Percentiles rank a stretch among this genome's conserved stretches.
These are phyloP conservation scores for Dicycla oo DNA, from an alignment of 2,888 invertebrate genomes.

Conservation along the genomic window DNA sequence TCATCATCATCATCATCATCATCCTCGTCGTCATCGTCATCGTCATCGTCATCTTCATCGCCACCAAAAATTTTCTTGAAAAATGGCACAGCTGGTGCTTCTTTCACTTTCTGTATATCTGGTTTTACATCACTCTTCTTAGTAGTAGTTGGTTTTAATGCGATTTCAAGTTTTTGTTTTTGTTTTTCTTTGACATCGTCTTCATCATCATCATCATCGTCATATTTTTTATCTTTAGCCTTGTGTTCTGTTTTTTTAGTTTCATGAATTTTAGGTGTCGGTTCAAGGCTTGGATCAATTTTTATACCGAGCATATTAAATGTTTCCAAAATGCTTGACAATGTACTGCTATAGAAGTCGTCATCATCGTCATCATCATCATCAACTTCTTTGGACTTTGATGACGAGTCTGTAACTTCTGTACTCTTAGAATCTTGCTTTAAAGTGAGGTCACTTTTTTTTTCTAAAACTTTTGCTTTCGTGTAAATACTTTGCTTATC, in stretches of 20 bases:
- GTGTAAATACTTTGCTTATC: conserved; percentile 22
- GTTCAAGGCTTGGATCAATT: conserved; percentile 60
- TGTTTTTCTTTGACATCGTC: conserved; percentile 7
- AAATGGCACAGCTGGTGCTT: conserved; percentile 12
- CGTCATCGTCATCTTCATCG: conserved; percentile 4
- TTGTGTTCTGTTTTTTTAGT: conserved; percentile 46
- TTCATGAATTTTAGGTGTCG: conserved; percentile 33
- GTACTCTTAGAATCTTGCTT: conserved; percentile 35
- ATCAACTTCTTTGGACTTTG: conserved; percentile 32
- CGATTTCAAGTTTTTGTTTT: conserved; percentile 27
- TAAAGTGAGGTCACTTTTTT: conserved; percentile 50
- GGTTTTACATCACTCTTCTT: conserved; percentile 40
- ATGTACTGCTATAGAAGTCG: conserved; percentile 57
- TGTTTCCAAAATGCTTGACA: conserved; percentile 61
- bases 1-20: conserved; percentile 29
- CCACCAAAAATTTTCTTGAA: conserved; percentile 23
- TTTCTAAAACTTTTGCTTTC: conserved; percentile 37
- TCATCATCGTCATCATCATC: conserved; percentile 49
- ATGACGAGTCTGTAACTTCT: conserved; percentile 17
- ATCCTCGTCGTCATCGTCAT: background rate
- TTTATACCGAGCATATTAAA: conserved; percentile 61
- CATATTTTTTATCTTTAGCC: conserved; percentile 41
- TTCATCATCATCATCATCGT: conserved; percentile 39
- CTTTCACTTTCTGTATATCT: conserved; percentile 36
- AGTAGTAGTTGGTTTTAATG: conserved; percentile 10